These are phyloP conservation scores for Hydrolagus colliei DNA, from an alignment of 2,797 vertebrate genomes.

Conservation along the genomic window DNA sequence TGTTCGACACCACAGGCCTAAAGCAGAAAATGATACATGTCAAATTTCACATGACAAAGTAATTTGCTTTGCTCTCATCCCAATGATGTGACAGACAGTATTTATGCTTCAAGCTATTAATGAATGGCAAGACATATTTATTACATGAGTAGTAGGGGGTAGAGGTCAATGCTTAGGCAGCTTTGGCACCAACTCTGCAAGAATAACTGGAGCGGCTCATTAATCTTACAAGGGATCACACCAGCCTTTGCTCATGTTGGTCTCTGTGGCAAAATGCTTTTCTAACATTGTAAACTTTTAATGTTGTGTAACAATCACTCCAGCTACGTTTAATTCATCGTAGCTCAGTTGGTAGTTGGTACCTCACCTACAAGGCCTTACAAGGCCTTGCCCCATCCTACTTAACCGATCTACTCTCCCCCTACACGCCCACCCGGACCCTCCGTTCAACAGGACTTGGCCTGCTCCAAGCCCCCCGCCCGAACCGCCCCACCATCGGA, in stretches of 20 bases:
- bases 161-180: neutral
- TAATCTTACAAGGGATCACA: neutral
- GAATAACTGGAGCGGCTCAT: neutral
- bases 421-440: too few relatives aligned
- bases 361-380: too few relatives aligned
- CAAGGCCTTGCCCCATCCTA: too few relatives aligned
- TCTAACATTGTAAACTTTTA: neutral
- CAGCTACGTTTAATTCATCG: neutral
- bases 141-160: neutral
- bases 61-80: constrained; percentile 4
- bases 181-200: neutral
- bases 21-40: constrained; percentile 12
- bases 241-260: neutral
- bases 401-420: too few relatives aligned
- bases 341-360: too few relatives aligned
- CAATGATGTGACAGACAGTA: neutral
- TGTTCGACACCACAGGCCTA: neutral
- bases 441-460: too few relatives aligned
- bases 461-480: too few relatives aligned
- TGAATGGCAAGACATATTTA: constrained; percentile 1
- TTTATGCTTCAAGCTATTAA: neutral
- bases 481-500: too few relatives aligned
- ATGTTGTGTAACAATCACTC: neutral
- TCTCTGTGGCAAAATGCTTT: neutral
- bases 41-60: neutral